Evolutionary conservation across 1,140 invertebrate species (phyloP).

Genomic region (Oreohelix idahoensis): DNA sequence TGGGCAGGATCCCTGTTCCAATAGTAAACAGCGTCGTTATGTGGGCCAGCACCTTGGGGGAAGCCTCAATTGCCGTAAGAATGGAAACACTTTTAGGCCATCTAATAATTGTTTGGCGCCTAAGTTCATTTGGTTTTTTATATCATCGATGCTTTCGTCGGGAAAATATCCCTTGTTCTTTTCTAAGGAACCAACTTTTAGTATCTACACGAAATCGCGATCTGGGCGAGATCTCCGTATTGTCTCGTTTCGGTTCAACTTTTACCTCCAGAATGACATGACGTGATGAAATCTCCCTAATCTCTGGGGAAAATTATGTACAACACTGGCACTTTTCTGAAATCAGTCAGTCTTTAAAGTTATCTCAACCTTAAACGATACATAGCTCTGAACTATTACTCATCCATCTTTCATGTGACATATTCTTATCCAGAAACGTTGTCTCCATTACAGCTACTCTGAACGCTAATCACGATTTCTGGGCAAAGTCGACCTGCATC

Average conservation of each 20-base stretch:
- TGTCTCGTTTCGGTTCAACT: not conserved
- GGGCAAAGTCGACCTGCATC: too few relatives aligned
- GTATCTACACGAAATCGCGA: not conserved
- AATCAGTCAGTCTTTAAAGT: not conserved
- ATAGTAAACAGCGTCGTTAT: constrained; percentile 45
- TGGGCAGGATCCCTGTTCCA: constrained; percentile 49
- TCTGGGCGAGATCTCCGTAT: not conserved
- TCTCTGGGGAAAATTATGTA: not conserved
- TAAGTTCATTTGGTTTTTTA: constrained; percentile 68
- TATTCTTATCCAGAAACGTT: too few relatives aligned
- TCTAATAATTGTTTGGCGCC: constrained; percentile 57
- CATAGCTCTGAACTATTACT: too few relatives aligned
- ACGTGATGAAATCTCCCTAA: too few relatives aligned
- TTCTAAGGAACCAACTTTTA: constrained; percentile 38
- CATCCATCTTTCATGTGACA: too few relatives aligned
- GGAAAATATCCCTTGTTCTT: constrained; percentile 70
- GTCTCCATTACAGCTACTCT: too few relatives aligned
- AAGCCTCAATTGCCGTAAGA: constrained; percentile 47
- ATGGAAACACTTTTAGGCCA: constrained; percentile 54
- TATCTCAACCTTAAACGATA: too few relatives aligned
- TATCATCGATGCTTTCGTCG: constrained; percentile 69
- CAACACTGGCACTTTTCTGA: not conserved
- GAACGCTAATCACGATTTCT: too few relatives aligned
- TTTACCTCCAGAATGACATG: not conserved
- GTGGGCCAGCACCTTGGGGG: constrained; percentile 34